These are phyloP conservation scores for Pristionchus fissidentatus DNA, from an alignment of 2,888 invertebrate genomes.

Conservation along the genomic window DNA sequence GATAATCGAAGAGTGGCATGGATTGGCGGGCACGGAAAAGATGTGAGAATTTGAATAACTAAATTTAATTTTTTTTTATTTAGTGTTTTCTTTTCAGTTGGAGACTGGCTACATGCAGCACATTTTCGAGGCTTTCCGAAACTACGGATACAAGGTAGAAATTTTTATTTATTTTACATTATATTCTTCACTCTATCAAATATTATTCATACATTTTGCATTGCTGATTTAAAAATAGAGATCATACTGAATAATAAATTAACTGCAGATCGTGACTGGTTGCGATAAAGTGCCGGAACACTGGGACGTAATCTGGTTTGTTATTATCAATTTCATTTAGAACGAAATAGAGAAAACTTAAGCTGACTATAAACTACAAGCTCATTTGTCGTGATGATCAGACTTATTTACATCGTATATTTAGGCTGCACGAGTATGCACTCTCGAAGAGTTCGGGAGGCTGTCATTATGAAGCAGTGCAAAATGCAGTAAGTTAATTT, in stretches of 20 bases:
- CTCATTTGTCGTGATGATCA: too few relatives aligned
- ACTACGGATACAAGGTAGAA: constrained; percentile 84
- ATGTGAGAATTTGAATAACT: constrained; percentile 53
- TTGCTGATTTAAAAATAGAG: background rate
- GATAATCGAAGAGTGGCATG: constrained; percentile 55
- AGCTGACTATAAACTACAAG: constrained; percentile 21
- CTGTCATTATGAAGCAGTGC: constrained; percentile 1
- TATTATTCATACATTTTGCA: background rate
- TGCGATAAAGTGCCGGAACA: constrained; percentile 74
- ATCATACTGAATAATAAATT: background rate
- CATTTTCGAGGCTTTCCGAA: constrained; percentile 85
- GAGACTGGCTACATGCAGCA: constrained; percentile 84
- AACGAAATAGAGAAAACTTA: background rate
- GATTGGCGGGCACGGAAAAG: constrained; percentile 62
- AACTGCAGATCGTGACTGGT: constrained; percentile 52
- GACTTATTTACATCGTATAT: too few relatives aligned
- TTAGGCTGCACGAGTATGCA: constrained; percentile 42
- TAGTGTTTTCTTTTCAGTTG: constrained; percentile 55
- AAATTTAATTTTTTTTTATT: background rate
- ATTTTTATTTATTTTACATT: constrained; percentile 18
- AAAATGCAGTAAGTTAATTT: background rate
- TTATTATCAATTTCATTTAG: constrained; percentile 74
- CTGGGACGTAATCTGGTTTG: constrained; percentile 90
- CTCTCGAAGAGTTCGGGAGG: constrained; percentile 23
- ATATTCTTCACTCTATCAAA: too few relatives aligned